These are phyloP conservation scores for Ailuropoda melanoleuca DNA, from an alignment of 2,113 vertebrate genomes.

Conservation along the genomic window DNA sequence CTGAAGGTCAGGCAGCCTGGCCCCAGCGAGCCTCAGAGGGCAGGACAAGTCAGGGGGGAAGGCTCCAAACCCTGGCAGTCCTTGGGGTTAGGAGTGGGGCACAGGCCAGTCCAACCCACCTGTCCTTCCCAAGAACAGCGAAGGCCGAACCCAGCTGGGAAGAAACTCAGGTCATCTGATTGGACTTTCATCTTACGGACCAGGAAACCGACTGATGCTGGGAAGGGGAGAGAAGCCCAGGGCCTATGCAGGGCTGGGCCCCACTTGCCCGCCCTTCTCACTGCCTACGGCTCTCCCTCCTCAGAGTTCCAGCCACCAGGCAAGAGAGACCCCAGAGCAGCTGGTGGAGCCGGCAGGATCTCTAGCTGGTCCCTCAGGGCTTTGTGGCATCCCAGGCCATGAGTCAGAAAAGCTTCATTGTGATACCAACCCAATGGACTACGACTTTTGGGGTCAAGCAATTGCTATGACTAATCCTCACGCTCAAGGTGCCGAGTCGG, in stretches of 20 bases:
- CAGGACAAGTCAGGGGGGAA: too few species aligned
- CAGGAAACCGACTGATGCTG: neutral
- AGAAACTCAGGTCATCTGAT: neutral
- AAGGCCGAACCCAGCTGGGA: neutral
- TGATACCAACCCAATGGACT: neutral
- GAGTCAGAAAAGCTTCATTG: conserved; percentile 24
- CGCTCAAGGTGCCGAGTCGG: neutral
- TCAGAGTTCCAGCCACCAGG: neutral
- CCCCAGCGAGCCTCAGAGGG: neutral
- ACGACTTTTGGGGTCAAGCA: neutral
- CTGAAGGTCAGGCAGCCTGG: neutral
- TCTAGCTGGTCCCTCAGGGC: neutral
- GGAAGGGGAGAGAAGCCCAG: neutral
- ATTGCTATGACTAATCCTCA: neutral
- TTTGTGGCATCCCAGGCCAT: neutral
- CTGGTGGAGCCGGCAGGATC: neutral
- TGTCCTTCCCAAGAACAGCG: neutral
- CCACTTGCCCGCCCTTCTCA: neutral
- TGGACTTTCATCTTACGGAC: neutral
- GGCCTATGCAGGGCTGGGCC: neutral
- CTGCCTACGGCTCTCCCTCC: neutral
- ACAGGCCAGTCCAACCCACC: neutral
- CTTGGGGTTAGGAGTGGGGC: neutral
- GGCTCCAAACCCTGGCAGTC: neutral
- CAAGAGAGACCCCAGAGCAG: neutral